These are phyloP conservation scores for Monomorium pharaonis DNA, from an alignment of 1,140 invertebrate genomes.

Conservation along the genomic window DNA sequence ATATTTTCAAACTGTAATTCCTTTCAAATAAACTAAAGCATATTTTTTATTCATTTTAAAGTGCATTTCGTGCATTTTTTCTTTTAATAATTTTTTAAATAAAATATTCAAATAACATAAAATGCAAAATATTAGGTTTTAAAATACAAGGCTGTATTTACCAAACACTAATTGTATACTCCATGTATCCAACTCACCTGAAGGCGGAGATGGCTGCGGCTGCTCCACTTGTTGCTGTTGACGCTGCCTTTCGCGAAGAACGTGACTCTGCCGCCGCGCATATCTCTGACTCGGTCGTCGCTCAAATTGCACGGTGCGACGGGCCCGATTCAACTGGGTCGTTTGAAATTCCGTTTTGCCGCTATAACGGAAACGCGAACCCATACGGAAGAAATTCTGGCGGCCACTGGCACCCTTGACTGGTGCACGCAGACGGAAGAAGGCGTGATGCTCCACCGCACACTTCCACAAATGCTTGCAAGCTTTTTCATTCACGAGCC, in stretches of 20 bases:
- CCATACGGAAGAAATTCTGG: conserved; percentile 99
- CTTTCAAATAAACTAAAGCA: background rate
- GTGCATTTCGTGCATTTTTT: background rate
- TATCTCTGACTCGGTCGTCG: conserved; percentile 98
- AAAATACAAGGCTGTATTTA: background rate
- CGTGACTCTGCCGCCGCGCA: conserved; percentile 94
- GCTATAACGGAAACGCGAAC: conserved; percentile 97
- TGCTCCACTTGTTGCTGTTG: conserved; percentile 82
- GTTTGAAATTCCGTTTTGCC: conserved; percentile 98
- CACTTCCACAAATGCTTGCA: conserved; percentile 99
- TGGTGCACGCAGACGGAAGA: conserved; percentile 97
- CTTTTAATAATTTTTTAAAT: background rate
- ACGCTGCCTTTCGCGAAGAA: conserved; percentile 91
- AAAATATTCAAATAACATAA: background rate
- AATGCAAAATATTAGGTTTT: background rate
- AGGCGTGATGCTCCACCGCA: conserved; percentile 99
- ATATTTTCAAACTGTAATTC: background rate
- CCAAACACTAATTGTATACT: conserved; percentile 3
- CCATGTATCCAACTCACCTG: conserved; percentile 71
- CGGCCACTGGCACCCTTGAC: conserved; percentile 94
- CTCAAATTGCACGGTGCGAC: conserved; percentile 97
- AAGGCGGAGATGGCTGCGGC: conserved; percentile 68
- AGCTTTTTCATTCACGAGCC: conserved; percentile 97
- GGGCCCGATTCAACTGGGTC: conserved; percentile 93
- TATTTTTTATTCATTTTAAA: background rate